These are phyloP conservation scores for Stegodyphus dumicola DNA, from an alignment of 1,140 invertebrate genomes.

Conservation along the genomic window DNA sequence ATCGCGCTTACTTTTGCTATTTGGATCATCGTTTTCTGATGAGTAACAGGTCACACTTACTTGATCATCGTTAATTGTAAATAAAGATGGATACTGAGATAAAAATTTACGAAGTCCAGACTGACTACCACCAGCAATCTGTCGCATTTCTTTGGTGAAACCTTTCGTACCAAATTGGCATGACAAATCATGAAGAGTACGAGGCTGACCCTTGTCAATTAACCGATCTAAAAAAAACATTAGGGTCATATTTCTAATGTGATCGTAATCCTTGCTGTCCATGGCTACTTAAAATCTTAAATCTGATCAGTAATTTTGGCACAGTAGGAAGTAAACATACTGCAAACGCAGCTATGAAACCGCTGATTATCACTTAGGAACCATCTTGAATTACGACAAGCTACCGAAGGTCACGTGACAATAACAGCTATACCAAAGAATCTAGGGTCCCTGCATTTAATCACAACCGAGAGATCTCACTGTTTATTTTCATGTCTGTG, in stretches of 20 bases:
- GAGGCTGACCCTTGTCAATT: constrained; percentile 88
- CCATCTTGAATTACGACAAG: constrained; percentile 31
- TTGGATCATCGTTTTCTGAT: constrained; percentile 43
- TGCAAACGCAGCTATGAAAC: constrained; percentile 36
- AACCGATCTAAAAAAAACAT: constrained; percentile 95
- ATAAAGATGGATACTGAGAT: constrained; percentile 89
- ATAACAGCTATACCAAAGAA: neutral
- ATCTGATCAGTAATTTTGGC: constrained; percentile 32
- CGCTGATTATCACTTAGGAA: constrained; percentile 18
- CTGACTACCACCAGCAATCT: constrained; percentile 93
- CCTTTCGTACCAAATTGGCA: constrained; percentile 97
- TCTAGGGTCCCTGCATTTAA: neutral
- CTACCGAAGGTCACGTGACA: neutral
- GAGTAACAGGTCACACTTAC: constrained; percentile 71
- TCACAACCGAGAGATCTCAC: neutral
- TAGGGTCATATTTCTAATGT: constrained; percentile 91
- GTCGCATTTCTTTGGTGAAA: constrained; percentile 87
- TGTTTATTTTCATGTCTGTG: too few species aligned
- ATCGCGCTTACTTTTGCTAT: constrained; percentile 71
- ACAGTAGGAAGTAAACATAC: constrained; percentile 10
- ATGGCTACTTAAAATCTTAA: constrained; percentile 70
- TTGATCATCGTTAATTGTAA: constrained; percentile 90
- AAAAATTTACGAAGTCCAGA: constrained; percentile 90
- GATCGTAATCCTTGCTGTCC: constrained; percentile 94
- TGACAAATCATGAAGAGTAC: constrained; percentile 94